Evolutionary conservation across 2,113 vertebrate species (phyloP), one percentile per base, ranked within the genome.

Genomic region (Gavia stellata): DNA sequence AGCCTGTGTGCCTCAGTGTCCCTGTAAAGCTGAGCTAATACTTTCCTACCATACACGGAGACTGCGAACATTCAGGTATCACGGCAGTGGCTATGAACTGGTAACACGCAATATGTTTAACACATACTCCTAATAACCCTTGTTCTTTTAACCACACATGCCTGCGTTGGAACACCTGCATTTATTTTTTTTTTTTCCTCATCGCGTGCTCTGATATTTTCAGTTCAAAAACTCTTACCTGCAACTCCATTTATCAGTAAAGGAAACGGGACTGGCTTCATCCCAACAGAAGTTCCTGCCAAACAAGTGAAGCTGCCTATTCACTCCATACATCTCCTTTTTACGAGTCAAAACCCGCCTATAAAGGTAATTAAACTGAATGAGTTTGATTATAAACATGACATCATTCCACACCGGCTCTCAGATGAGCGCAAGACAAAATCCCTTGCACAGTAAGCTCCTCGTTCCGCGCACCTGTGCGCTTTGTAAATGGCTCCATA

Each of bases 81-180:
- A 0, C 0, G 4, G 50, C 8, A 20, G 40, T 0, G 24, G 5
- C n/a, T 16, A 7, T 0, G 42, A 81, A 16, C n/a, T 36, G 40
- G 61, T 7, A 74, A 40, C 21, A 19, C 4, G 18, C 2, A 12
- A 49, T 7, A 40, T 3, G 28, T 53, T 50, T 38, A 45, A 34
- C 40, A 12, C 5, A 17, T 2, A 8, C 19, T 17, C 3, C 23
- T n/a, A 50, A 28, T 3, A 42, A 24, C 17, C 34, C 26, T 38
- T 33, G 17, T 14, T 21, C 21, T 71, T 78, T 56, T 21, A 66
- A 34, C 23, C 3, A 25, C 16, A 34, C 16, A 4, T 1, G 12
- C 5, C 42, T 29, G 29, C 40, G 5, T 0, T 8, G 28, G 3
- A 26, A 44, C 10, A 7, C 14, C 34, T 34, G 2, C 17, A 3